Percentiles rank a stretch among this genome's conserved stretches.
Evolutionary conservation across 2,888 invertebrate genomes (phyloP).

Genomic region (Notodonta ziczac): DNA sequence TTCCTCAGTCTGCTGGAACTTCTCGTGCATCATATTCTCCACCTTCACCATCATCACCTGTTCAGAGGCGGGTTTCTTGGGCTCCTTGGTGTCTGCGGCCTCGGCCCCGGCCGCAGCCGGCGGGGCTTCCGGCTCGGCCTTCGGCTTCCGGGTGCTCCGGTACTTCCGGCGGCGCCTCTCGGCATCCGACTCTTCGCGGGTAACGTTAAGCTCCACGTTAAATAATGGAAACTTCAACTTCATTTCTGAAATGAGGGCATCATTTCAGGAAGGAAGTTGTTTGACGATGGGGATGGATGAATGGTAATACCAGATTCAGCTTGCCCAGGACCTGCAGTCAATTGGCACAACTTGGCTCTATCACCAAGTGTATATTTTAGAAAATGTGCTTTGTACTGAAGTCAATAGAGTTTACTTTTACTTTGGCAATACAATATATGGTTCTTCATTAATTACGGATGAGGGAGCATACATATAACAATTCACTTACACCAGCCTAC

Average conservation of each 20-base stretch:
- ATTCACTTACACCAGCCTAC: no score
- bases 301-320: no score
- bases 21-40: conserved; percentile 95
- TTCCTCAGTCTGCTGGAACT: conserved; percentile 96
- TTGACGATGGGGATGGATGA: background rate
- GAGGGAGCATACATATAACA: no score
- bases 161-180: conserved; percentile 83
- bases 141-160: conserved; percentile 60
- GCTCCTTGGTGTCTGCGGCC: conserved; percentile 35
- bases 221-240: conserved; percentile 93
- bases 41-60: conserved; percentile 95
- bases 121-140: conserved; percentile 29
- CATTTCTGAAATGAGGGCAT: conserved; percentile 83
- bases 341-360: no score
- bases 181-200: conserved; percentile 89
- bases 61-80: conserved; percentile 56
- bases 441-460: no score
- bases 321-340: no score
- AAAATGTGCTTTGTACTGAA: no score
- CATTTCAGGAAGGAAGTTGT: conserved; percentile 76
- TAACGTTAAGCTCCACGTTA: conserved; percentile 92
- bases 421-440: no score
- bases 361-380: no score
- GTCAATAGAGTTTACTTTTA: no score
- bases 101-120: background rate